Evolutionary conservation across 2,797 vertebrate species (phyloP), one percentile per base, ranked within the genome.

Genomic region (Enteromius afrohamiltoni): DNA sequence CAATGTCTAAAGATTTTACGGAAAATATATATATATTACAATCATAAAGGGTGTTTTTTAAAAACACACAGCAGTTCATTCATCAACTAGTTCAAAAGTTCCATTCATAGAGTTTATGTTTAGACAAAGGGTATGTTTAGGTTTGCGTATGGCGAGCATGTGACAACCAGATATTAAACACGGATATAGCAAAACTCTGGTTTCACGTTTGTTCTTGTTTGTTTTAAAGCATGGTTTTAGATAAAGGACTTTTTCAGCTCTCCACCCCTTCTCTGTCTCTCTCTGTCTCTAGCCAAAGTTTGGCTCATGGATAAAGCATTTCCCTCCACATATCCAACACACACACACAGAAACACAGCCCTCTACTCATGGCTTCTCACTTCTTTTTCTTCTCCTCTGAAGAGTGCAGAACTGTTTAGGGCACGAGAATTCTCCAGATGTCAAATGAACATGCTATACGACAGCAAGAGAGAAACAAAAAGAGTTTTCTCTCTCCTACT

Each of bases 401-500:
- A 60, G 8, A 64, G 21, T 67, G 13, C 60, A 42, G 6, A 40
- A 58, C 17, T 71, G 23, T 62, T 60, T 10, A n/a, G 34, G 16
- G 14, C 55, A 58, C 16, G 19, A 68, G 34, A 58, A 40, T 45
- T n/a, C 34, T 67, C 11, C 3, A 2, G 29, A 14, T 58, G 62
- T 55, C n/a, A 42, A 45, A 67, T 42, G n/a, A 37, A 19, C 8
- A 58, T 11, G 47, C 5, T 40, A 16, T 58, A 37, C 31, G 13
- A 77, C 26, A 55, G 87, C 87, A 78, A 86, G 88, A 78, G 21
- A 71, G 49, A 42, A 85, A 86, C 13, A 49, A 65, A 77, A 31
- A 31, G 55, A 29, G 45, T 86, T 80, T 85, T 83, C 85, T 88
- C 88, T 88, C 89, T 89, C 77, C 79, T 74, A 88, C 91, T 91